These are phyloP conservation scores for Doryteuthis pealeii DNA, from an alignment of 1,140 invertebrate genomes.

Conservation along the genomic window DNA sequence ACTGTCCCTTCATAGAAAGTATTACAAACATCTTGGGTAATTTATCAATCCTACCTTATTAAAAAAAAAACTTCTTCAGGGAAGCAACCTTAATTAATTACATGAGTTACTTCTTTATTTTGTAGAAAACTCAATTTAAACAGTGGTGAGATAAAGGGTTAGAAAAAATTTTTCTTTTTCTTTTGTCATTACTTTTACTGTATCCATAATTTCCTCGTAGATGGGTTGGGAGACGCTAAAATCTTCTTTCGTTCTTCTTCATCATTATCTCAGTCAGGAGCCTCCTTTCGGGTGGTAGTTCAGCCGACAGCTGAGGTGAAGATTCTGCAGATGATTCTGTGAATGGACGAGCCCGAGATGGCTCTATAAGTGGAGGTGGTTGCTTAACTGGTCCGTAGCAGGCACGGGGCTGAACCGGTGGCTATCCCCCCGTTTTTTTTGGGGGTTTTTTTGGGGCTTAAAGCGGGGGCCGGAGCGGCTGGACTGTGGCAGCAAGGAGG, in stretches of 20 bases:
- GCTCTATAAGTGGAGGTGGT: neutral
- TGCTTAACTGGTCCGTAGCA: neutral
- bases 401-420: constrained; percentile 15
- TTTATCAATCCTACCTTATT: too few species aligned
- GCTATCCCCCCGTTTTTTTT: constrained; percentile 11
- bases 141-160: too few species aligned
- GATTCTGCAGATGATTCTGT: constrained; percentile 17
- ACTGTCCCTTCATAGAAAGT: too few species aligned
- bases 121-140: too few species aligned
- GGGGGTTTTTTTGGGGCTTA: too few species aligned
- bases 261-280: constrained; percentile 18
- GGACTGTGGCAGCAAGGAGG: neutral
- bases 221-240: constrained; percentile 51
- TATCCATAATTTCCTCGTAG: constrained; percentile 53
- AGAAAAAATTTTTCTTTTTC: too few species aligned
- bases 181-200: constrained; percentile 25
- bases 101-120: too few species aligned
- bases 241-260: constrained; percentile 39
- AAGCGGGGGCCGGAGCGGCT: neutral
- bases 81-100: too few species aligned
- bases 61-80: too few species aligned
- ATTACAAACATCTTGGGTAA: too few species aligned
- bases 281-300: constrained; percentile 15
- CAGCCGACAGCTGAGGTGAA: constrained; percentile 13
- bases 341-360: neutral